Base-by-base conservation (phyloP, 1,140 invertebrate species). In the Papilio machaon region DNA sequence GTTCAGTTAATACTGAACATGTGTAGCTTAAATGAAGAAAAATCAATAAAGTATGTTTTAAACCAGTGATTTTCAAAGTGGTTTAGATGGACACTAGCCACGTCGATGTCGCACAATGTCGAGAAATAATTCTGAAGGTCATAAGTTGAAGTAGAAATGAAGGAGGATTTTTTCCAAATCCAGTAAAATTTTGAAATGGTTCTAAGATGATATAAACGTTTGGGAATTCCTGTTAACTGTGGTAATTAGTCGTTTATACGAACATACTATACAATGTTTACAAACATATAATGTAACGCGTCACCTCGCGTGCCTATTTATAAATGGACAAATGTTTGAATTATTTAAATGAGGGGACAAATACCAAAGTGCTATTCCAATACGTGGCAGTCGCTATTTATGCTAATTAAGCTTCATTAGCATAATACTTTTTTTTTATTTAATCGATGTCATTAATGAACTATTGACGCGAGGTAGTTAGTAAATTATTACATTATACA, bases 291-390 rank as follows among this genome's bases (percentile, higher is more conserved):
- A 67, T 15, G 64, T 67, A 67, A 67, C 10, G 58, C 23, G 64
- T 67, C 64, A 67, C 64, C 64, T 67, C 35, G 64, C 11, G 64
- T 67, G 64, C 64, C 38, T 67, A 67, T 67, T 67, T 67, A 67
- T 67, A 67, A 67, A 30, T 10, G 52, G 13, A 67, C 11, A 30
- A 35, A 67, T 30, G 64, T 35, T 67, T 67, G 64, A 67, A 67
- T 67, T 67, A 67, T 67, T 67, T 67, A 67, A 67, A 67, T 67
- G 23, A 67, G 64, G 64, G 64, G 23, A 67, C 64, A 67, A 67
- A 67, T 67, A 67, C 64, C 30, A 13, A 64, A 64, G 23, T 11
- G 19, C 23, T 10, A 35, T 11, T 67, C 64, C 64, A 15, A 3
- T 15, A 67, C 9, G 30, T 15, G 3, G 23, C 64, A 67, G 64